Evolutionary conservation across 2,888 invertebrate genomes (phyloP).

Genomic region (Cryptosula pallasiana): DNA sequence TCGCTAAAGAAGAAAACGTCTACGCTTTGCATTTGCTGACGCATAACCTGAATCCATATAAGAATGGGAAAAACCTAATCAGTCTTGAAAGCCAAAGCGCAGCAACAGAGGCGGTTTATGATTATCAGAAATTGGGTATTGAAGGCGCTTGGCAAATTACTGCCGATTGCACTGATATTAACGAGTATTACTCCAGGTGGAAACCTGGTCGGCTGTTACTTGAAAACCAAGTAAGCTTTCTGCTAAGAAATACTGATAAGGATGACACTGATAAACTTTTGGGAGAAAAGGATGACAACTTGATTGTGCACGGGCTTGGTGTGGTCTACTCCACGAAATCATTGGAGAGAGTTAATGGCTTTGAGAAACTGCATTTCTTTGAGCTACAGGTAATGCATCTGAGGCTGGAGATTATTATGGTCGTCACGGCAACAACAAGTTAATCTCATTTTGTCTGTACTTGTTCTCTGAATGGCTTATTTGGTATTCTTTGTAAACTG

Average conservation of each 20-base stretch:
- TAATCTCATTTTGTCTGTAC: too few relatives aligned
- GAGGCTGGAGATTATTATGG: too few relatives aligned
- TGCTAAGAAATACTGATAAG: not conserved
- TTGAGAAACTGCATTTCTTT: constrained; percentile 14
- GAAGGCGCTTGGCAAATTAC: constrained; percentile 7
- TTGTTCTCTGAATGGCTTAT: too few relatives aligned
- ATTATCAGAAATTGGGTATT: not conserved
- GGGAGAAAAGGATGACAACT: not conserved
- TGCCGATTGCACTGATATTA: constrained; percentile 5
- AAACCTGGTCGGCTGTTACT: not conserved
- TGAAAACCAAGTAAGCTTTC: not conserved
- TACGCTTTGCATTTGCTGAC: constrained; percentile 15
- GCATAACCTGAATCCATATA: constrained; percentile 20
- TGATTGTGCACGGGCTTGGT: not conserved
- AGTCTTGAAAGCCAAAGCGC: not conserved
- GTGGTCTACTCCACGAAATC: not conserved
- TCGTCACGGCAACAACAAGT: too few relatives aligned
- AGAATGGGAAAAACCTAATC: not conserved
- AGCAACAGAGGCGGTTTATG: not conserved
- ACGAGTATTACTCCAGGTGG: constrained; percentile 1
- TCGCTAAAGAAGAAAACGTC: not conserved
- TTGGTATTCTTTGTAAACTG: too few relatives aligned
- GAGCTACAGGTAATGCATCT: constrained; percentile 6
- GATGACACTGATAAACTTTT: not conserved
- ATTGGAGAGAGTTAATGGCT: not conserved